These are phyloP conservation scores for Matsumurasca onukii DNA, from an alignment of 1,140 invertebrate genomes.

Conservation along the genomic window DNA sequence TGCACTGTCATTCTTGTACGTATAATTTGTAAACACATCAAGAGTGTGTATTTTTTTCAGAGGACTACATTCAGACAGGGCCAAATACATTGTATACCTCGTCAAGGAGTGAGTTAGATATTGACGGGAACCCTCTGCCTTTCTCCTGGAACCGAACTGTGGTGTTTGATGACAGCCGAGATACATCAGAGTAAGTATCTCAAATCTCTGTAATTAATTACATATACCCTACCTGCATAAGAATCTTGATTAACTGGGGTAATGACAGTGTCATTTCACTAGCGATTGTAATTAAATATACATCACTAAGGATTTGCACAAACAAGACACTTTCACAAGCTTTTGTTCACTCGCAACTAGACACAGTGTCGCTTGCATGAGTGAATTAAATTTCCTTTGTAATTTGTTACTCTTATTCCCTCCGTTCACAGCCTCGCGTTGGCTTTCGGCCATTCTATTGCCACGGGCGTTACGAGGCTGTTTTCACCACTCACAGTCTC, in stretches of 20 bases:
- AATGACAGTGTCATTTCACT: not conserved
- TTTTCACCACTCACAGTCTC: no score
- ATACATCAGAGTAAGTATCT: slow-evolving; percentile 49
- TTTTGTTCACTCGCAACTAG: no score
- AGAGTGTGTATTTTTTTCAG: no score
- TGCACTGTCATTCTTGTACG: no score
- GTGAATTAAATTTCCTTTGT: no score
- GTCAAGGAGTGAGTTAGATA: slow-evolving; percentile 48
- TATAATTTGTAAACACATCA: no score
- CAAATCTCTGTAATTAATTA: not conserved
- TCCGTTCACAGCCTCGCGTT: no score
- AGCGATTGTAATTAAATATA: not conserved
- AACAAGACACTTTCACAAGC: no score
- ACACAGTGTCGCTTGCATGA: no score
- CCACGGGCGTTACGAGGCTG: no score
- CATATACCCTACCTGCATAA: not conserved
- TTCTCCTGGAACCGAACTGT: slow-evolving; percentile 57
- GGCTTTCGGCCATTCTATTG: no score
- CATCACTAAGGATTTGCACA: not conserved
- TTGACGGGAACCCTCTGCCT: slow-evolving; percentile 49
- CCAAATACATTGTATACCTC: slow-evolving; percentile 51
- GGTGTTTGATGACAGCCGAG: slow-evolving; percentile 47
- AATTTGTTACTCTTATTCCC: no score
- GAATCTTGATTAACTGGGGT: not conserved
- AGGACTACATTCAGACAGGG: slow-evolving; percentile 55